Evolutionary conservation across 2,113 vertebrate genomes (phyloP).

Genomic region (Calyptomena viridis): DNA sequence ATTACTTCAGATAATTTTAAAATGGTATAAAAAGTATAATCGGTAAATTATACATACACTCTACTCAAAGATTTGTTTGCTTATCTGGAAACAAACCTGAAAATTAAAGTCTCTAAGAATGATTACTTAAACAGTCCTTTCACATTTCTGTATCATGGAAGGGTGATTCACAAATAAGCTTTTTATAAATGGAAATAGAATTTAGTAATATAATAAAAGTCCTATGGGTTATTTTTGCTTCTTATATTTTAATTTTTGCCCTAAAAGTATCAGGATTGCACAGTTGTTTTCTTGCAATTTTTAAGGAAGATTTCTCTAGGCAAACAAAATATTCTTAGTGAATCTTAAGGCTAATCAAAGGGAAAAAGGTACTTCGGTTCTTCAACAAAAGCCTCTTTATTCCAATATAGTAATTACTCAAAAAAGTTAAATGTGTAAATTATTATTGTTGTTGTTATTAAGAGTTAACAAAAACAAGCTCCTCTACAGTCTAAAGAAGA

Average conservation of each 20-base stretch:
- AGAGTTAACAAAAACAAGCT: not conserved
- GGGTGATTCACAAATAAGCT: not conserved
- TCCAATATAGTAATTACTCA: not conserved
- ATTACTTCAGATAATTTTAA: not conserved
- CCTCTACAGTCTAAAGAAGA: not conserved
- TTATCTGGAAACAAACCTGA: not conserved
- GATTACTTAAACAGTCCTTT: not conserved
- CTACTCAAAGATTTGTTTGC: not conserved
- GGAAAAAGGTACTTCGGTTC: not conserved
- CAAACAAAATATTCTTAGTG: not conserved
- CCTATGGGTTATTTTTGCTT: not conserved
- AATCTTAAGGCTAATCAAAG: not conserved
- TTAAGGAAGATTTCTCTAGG: not conserved
- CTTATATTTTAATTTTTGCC: not conserved
- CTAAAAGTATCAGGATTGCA: not conserved
- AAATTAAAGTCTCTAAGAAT: not conserved
- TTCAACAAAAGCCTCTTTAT: not conserved
- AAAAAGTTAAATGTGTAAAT: not conserved
- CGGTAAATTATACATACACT: not conserved
- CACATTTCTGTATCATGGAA: not conserved
- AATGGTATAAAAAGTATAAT: not conserved
- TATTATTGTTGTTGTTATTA: not conserved
- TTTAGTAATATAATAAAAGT: not conserved
- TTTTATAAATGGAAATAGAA: not conserved
- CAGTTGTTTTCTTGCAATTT: not conserved